Percentiles rank a stretch among this genome's conserved stretches.
These are phyloP conservation scores for Nasonia giraulti DNA, from an alignment of 1,140 invertebrate species.

Conservation along the genomic window DNA sequence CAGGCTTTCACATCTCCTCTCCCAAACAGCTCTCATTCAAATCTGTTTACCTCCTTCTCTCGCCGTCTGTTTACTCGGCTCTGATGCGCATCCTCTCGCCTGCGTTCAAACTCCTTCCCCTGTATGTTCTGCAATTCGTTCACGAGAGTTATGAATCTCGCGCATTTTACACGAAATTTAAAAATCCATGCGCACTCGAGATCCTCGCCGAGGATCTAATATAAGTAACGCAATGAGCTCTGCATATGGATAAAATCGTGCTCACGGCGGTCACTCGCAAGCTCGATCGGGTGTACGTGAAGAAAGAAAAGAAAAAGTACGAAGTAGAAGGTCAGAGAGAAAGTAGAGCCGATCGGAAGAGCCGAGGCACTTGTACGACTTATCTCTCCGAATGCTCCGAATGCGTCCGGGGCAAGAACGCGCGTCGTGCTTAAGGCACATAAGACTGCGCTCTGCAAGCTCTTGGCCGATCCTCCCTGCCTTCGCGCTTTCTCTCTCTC, in stretches of 20 bases:
- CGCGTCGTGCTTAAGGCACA: constrained; percentile 55
- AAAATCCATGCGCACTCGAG: too few species aligned
- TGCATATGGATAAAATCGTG: too few species aligned
- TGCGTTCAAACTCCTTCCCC: background rate
- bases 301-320: background rate
- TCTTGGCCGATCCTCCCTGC: background rate
- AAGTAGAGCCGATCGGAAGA: background rate
- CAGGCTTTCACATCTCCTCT: constrained; percentile 1
- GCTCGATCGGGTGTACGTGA: too few species aligned
- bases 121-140: too few species aligned
- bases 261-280: background rate
- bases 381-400: background rate
- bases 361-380: constrained; percentile 21
- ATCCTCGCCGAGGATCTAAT: too few species aligned
- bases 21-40: constrained; percentile 6
- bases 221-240: too few species aligned
- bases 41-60: background rate
- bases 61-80: background rate
- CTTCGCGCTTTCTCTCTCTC: background rate
- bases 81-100: background rate
- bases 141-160: too few species aligned
- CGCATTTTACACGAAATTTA: too few species aligned
- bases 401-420: constrained; percentile 26
- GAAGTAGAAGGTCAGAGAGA: background rate
- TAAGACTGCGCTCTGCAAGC: constrained; percentile 57